Evolutionary conservation across 2,797 vertebrate species (phyloP).

Genomic region (Cheirogaleus major): DNA sequence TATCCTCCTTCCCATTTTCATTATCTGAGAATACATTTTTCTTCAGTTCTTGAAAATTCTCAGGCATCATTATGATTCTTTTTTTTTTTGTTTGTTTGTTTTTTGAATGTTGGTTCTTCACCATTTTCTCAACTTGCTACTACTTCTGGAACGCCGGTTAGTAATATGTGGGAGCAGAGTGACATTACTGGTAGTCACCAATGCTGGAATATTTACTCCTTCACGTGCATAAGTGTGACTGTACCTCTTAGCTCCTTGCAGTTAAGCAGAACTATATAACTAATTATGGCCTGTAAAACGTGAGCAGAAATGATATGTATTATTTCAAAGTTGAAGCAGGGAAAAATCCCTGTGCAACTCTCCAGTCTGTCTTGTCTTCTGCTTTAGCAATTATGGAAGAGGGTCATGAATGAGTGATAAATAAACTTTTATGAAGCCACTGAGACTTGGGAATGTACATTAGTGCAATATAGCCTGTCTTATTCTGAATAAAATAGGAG

Average conservation of each 20-base stretch:
- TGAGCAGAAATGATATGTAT: neutral
- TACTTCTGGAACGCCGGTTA: neutral
- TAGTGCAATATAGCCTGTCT: neutral
- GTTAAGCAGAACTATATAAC: neutral
- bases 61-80: neutral
- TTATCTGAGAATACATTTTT: neutral
- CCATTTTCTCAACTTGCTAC: neutral
- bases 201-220: neutral
- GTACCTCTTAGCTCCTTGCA: neutral
- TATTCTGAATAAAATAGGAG: neutral
- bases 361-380: neutral
- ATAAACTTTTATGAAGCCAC: neutral
- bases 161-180: neutral
- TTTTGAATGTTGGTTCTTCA: neutral
- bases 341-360: neutral
- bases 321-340: neutral
- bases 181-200: neutral
- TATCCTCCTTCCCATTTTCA: neutral
- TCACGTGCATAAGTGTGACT: neutral
- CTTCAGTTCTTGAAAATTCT: conserved; percentile 7
- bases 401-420: neutral
- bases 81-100: neutral
- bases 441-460: neutral
- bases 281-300: neutral
- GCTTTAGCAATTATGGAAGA: neutral